Percentiles rank a stretch among this genome's conserved stretches.
phyloP scores from a whole-genome alignment of 2,888 invertebrate genomes.

The Sarcophaga variegata region DNA sequence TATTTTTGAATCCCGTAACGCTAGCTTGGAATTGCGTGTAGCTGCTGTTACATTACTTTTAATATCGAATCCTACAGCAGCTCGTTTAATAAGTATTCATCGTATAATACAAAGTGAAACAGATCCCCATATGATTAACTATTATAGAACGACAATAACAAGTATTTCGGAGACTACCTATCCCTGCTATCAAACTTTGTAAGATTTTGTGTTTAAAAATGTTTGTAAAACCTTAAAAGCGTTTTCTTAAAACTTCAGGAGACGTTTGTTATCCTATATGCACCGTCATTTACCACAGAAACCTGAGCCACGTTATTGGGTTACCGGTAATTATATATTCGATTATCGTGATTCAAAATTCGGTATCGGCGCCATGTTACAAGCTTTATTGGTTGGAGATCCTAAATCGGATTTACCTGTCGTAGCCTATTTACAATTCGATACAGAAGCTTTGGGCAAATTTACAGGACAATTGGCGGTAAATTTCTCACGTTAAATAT shows the following conservation, averaged over 20 bases:
- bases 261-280: conserved; percentile 86
- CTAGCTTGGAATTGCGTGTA: conserved; percentile 86
- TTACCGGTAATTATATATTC: conserved; percentile 88
- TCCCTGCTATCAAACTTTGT: conserved; percentile 87
- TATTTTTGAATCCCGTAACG: conserved; percentile 86
- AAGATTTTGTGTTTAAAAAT: conserved; percentile 75
- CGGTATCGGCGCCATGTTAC: conserved; percentile 84
- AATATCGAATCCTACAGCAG: conserved; percentile 85
- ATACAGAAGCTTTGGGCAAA: conserved; percentile 84
- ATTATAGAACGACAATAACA: conserved; percentile 87
- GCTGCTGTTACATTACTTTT: conserved; percentile 86
- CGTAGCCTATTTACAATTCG: conserved; percentile 84
- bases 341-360: conserved; percentile 86
- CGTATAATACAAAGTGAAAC: conserved; percentile 86
- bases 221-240: background rate
- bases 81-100: conserved; percentile 86
- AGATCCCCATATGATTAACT: conserved; percentile 86
- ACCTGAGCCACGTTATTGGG: conserved; percentile 84
- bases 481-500: conserved; percentile 5
- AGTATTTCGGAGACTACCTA: conserved; percentile 86
- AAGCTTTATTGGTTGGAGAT: conserved; percentile 86
- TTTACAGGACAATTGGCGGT: conserved; percentile 85
- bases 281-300: conserved; percentile 85
- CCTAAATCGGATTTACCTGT: conserved; percentile 86
- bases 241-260: conserved; percentile 80